Conservation (phyloP, 2,888 invertebrate species). For the Pyrochroa serraticornis region DNA sequence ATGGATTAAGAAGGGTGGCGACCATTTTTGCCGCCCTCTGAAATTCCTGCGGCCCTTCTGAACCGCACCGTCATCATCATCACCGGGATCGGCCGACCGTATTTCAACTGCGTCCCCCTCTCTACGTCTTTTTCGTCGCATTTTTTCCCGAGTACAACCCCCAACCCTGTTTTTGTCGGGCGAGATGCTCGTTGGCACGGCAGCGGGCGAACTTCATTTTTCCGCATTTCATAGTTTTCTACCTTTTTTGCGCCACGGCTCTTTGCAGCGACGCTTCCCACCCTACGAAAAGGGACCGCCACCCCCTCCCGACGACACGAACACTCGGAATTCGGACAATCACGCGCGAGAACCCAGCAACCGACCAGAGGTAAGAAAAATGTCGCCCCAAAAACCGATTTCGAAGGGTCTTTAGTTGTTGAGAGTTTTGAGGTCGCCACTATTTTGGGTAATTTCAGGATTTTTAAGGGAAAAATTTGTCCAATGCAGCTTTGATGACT, state of each 20-base stretch:
- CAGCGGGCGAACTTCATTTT: slow-evolving; percentile 51
- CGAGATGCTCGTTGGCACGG: slow-evolving; percentile 22
- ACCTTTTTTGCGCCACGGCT: slow-evolving; percentile 35
- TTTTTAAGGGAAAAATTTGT: no score
- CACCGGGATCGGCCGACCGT: slow-evolving; percentile 24
- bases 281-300: not conserved
- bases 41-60: not conserved
- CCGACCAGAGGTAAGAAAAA: no score
- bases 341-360: no score
- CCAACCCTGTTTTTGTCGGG: slow-evolving; percentile 25
- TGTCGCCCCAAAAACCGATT: no score
- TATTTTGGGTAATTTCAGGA: no score
- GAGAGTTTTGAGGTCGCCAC: no score
- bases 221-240: slow-evolving; percentile 53
- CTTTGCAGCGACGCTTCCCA: slow-evolving; percentile 15
- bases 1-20: not conserved
- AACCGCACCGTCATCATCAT: slow-evolving; percentile 34
- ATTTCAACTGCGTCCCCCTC: slow-evolving; percentile 15
- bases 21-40: not conserved
- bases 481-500: no score
- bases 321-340: no score
- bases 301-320: no score
- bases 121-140: slow-evolving; percentile 6
- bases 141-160: slow-evolving; percentile 13
- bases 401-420: no score